Base-by-base conservation (phyloP, 2,888 invertebrate species). In the Copidosoma aretas region DNA sequence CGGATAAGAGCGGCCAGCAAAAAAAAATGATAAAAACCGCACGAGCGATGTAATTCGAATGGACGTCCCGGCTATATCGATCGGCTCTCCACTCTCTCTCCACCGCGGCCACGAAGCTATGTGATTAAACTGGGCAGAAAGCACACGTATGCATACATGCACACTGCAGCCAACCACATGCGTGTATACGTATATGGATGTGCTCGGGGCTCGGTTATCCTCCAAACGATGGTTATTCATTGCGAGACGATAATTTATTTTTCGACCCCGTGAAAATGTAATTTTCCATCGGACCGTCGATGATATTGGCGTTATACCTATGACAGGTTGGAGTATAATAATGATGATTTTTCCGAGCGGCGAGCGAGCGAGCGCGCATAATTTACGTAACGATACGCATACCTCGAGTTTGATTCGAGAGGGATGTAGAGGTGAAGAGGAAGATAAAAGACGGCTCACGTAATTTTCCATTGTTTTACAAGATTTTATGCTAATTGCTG, bases 51-150 rank as follows among this genome's bases (percentile, higher is more conserved):
- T 54, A 54, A 24, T 17, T n/a, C 24, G 41, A 54, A 24, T 62
- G 24, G 46, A 54, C 43, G 54, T 54, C 54, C 21, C 54, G 43
- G 41, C 43, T 62, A 54, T 62, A 54, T 62, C 62, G 62, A 54
- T 62, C 62, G 62, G 14, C 43, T 19, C 8, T 24, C 8, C 17
- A 8, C 32, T 32, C 4, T 8, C 43, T 19, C 8, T 24, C 8
- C 17, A 8, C 32, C 8, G 32, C 32, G 8, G 32, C 32, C 32
- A 32, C 8, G 32, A 32, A 32, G 17, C 43, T 22, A 54, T 62
- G 54, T 54, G 62, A 62, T 54, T 62, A 62, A 54, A 62, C 62
- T 54, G 43, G 12, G 32, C 22, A 3, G 21, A 10, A 43, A 32
- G 8, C 3, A 8, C 8, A 8, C 32, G 8, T 8, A 32, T 8